These are phyloP conservation scores for Mongoloraphidia duomilia DNA, from an alignment of 2,888 invertebrate species.

Conservation along the genomic window DNA sequence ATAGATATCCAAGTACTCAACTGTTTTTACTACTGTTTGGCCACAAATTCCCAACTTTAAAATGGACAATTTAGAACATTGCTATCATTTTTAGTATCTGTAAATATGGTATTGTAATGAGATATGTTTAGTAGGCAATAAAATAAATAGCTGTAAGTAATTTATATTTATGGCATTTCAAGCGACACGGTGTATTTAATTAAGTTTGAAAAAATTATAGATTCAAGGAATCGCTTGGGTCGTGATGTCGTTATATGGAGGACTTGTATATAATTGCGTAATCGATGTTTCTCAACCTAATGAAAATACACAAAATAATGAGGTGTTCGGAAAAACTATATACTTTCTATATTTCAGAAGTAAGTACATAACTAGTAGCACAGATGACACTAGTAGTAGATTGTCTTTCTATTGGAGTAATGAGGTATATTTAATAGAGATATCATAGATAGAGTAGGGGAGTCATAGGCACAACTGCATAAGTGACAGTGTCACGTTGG, in stretches of 20 bases:
- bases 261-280: constrained; percentile 25
- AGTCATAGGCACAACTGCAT: no score
- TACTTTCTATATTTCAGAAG: constrained; percentile 16
- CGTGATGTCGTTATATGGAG: constrained; percentile 26
- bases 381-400: neutral
- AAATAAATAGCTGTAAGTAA: neutral
- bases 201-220: constrained; percentile 16
- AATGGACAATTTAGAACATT: no score
- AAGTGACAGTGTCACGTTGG: no score
- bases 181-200: neutral
- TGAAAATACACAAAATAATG: no score
- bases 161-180: neutral
- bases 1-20: no score
- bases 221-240: constrained; percentile 28
- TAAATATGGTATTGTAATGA: no score
- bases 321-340: neutral
- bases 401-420: no score
- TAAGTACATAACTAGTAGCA: neutral
- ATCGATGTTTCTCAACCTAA: constrained; percentile 17
- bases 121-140: neutral
- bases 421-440: no score
- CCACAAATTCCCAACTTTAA: no score
- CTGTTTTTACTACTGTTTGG: no score
- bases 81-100: no score
- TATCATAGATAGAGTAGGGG: no score